phyloP scores from a whole-genome alignment of 2,888 invertebrate genomes.

The Aphodius granarius region DNA sequence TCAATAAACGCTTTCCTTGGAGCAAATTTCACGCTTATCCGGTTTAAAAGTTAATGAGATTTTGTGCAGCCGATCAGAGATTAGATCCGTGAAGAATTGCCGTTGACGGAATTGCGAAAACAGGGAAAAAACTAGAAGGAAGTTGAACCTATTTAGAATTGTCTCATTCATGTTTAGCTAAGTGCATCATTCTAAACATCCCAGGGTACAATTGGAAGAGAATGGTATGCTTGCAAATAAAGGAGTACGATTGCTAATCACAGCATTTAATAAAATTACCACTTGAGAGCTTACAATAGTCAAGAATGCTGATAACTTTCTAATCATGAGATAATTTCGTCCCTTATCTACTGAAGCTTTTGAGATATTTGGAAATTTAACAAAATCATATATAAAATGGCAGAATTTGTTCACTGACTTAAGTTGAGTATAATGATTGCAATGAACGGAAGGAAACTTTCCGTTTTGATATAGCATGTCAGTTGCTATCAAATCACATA shows the following conservation, averaged over 20 bases:
- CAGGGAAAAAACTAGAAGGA: background rate
- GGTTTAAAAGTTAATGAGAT: background rate
- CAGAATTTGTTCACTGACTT: too few species aligned
- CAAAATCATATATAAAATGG: too few species aligned
- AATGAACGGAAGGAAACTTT: background rate
- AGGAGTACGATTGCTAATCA: background rate
- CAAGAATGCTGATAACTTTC: background rate
- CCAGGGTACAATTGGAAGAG: background rate
- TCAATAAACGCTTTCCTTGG: background rate
- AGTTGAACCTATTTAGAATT: background rate
- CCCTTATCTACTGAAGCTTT: background rate
- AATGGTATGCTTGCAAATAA: background rate
- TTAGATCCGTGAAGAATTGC: background rate
- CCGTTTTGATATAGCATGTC: background rate
- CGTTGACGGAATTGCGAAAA: background rate
- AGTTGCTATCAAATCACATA: background rate
- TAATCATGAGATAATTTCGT: background rate
- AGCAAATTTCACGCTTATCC: background rate
- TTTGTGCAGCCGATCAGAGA: background rate
- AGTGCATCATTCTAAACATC: background rate
- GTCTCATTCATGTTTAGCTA: background rate
- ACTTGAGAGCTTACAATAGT: background rate
- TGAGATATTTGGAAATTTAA: too few species aligned
- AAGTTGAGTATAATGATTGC: background rate
- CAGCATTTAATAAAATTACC: background rate